phyloP scores from a whole-genome alignment of 2,113 vertebrate species.

The Odobenus rosmarus region DNA sequence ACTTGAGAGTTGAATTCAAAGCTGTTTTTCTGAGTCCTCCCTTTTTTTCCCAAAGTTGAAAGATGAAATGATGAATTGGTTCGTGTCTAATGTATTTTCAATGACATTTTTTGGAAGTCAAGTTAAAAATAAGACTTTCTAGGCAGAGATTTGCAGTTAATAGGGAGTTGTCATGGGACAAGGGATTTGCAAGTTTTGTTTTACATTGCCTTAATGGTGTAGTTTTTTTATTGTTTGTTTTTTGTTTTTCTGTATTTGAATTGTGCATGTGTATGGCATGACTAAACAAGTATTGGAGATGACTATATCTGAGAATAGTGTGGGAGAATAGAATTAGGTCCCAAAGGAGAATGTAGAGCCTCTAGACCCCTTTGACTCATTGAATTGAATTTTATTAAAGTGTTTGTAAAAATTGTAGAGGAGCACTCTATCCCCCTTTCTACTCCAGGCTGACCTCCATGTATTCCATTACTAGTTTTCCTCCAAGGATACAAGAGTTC shows the following conservation, averaged over 20 bases:
- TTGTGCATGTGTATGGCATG: neutral
- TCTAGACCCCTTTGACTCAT: rapidly evolving
- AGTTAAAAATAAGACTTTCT: neutral
- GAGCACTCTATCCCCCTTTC: neutral
- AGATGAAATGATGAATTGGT: neutral
- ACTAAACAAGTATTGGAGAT: neutral
- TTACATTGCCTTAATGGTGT: neutral
- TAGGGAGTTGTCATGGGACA: neutral
- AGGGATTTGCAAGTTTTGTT: neutral
- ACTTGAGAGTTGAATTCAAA: neutral
- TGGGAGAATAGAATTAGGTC: neutral
- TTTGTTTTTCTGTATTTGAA: neutral
- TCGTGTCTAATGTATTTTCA: neutral
- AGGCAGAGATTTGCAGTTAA: neutral
- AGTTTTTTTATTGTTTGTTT: neutral
- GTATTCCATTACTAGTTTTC: neutral
- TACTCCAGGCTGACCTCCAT: neutral
- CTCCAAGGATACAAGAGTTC: neutral
- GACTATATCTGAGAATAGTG: neutral
- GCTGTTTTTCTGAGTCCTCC: neutral
- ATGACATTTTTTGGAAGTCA: neutral
- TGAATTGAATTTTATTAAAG: neutral
- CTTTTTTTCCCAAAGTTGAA: neutral
- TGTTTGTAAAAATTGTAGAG: neutral
- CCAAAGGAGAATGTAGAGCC: neutral